Percentiles rank a stretch among this genome's conserved stretches.
These are phyloP conservation scores for Ctenopoma multispine DNA, from an alignment of 2,797 vertebrate genomes.

Conservation along the genomic window DNA sequence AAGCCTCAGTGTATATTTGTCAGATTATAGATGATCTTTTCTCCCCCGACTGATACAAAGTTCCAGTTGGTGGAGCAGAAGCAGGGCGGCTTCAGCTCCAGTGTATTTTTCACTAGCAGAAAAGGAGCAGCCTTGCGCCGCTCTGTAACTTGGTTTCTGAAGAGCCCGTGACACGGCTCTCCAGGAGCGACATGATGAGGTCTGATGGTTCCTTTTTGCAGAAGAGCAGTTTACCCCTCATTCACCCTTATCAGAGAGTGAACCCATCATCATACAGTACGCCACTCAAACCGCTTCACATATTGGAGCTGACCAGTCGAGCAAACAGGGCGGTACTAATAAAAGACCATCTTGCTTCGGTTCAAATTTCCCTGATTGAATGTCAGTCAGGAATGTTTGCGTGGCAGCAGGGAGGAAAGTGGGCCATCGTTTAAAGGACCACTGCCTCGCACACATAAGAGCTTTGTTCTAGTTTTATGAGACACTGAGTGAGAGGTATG, in stretches of 20 bases:
- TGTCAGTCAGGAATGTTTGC: constrained; percentile 88
- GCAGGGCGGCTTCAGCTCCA: constrained; percentile 48
- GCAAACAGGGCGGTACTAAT: constrained; percentile 84
- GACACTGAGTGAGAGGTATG: constrained; percentile 73
- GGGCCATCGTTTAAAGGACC: constrained; percentile 77
- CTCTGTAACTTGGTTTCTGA: constrained; percentile 78
- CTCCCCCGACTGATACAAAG: constrained; percentile 63
- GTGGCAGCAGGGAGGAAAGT: constrained; percentile 74
- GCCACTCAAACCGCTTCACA: constrained; percentile 73
- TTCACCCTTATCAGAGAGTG: constrained; percentile 81
- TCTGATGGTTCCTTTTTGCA: constrained; percentile 86
- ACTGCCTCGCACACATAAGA: constrained; percentile 73
- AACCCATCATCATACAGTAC: constrained; percentile 74
- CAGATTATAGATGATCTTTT: constrained; percentile 70
- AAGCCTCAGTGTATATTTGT: constrained; percentile 63
- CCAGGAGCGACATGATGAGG: constrained; percentile 82
- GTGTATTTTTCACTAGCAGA: constrained; percentile 53
- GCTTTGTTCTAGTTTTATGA: constrained; percentile 78
- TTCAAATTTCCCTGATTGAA: constrained; percentile 88
- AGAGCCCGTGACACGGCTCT: constrained; percentile 79
- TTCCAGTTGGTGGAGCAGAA: constrained; percentile 75
- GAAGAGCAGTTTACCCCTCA: constrained; percentile 86
- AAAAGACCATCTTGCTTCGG: constrained; percentile 85
- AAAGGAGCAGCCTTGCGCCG: constrained; percentile 45
- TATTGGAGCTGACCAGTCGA: constrained; percentile 84